phyloP scores from a whole-genome alignment of 2,888 invertebrate species.

The Dryobotodes eremita region DNA sequence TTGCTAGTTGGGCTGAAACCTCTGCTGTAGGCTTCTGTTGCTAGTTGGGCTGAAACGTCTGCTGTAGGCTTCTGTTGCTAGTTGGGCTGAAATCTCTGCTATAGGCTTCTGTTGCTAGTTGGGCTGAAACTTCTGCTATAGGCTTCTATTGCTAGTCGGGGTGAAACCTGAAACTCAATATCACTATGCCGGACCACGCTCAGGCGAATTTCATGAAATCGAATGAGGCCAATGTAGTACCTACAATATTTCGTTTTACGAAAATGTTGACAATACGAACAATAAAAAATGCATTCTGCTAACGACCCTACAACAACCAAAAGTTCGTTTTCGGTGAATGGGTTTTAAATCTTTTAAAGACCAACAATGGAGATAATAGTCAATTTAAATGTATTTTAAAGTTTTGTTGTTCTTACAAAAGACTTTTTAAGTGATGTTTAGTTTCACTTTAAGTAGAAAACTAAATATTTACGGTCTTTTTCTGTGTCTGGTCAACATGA shows the following conservation, averaged over 20 bases:
- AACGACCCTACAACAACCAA: neutral
- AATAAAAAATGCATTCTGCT: neutral
- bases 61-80: no score
- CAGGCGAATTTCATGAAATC: neutral
- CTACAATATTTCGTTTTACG: neutral
- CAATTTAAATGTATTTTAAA: neutral
- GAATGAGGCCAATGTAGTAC: neutral
- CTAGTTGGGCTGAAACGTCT: no score
- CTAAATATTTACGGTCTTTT: constrained; percentile 3
- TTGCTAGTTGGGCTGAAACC: no score
- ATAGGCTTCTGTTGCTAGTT: no score
- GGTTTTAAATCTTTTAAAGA: neutral
- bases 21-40: no score
- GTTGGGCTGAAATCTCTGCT: no score
- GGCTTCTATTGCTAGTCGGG: neutral
- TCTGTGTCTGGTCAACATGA: constrained; percentile 3
- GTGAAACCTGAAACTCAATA: neutral
- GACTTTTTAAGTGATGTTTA: neutral
- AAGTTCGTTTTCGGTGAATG: neutral
- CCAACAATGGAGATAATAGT: neutral
- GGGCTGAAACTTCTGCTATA: neutral
- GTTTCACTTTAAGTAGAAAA: neutral
- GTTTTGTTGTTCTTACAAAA: neutral
- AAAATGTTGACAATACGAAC: neutral
- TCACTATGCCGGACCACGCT: neutral